Conservation (phyloP, 35 echinoderm and acorn worm species). For the Hemicentrotus pulcherrimus region DNA sequence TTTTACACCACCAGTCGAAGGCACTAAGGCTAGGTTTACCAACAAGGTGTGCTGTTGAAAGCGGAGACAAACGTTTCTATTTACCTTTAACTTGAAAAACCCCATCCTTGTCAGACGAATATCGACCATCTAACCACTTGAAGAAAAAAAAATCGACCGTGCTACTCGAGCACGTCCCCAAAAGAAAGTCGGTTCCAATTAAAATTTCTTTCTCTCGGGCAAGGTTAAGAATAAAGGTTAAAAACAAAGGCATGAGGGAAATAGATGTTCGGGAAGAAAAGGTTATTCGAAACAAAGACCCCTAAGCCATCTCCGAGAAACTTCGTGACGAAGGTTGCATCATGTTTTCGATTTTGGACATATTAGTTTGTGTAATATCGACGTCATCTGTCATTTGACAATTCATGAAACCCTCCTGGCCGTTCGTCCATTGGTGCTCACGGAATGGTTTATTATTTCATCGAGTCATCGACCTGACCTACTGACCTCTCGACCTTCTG, state of each 20-base stretch:
- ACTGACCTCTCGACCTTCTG: no score
- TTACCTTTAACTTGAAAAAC: conserved; percentile 4
- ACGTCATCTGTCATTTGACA: not conserved
- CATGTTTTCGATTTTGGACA: not conserved
- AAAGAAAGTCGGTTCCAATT: not conserved
- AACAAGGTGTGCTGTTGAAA: conserved; percentile 1
- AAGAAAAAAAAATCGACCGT: not conserved
- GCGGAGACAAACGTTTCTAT: not conserved
- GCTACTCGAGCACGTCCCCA: not conserved
- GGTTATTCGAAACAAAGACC: not conserved
- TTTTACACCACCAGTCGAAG: not conserved
- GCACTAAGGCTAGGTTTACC: not conserved
- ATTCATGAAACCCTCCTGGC: not conserved
- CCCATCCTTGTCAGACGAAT: not conserved
- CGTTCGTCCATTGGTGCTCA: not conserved
- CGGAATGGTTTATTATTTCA: not conserved
- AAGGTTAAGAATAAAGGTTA: not conserved
- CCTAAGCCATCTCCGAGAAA: not conserved
- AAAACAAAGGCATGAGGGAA: not conserved
- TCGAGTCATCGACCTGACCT: no score
- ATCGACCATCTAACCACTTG: not conserved
- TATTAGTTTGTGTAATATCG: not conserved
- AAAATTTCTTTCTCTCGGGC: not conserved
- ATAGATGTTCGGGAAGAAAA: not conserved
- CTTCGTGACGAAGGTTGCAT: not conserved